Conservation (phyloP, 2,113 vertebrate species). For the Ictidomys tridecemlineatus region DNA sequence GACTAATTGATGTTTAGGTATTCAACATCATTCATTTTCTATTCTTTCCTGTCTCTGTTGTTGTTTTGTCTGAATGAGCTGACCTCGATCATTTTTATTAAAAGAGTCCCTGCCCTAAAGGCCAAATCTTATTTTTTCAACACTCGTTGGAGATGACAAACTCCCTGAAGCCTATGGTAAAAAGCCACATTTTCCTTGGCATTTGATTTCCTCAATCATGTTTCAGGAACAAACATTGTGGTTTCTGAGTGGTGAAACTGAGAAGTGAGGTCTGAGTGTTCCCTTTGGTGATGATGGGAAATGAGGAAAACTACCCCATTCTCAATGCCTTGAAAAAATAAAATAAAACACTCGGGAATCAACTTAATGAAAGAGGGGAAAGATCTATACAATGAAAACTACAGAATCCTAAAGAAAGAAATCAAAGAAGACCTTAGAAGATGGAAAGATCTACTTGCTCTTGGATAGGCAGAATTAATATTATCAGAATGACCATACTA, state of each 20-base stretch:
- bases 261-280: background rate
- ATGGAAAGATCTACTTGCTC: too few relatives aligned
- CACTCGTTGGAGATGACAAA: background rate
- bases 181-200: background rate
- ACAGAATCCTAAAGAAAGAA: too few relatives aligned
- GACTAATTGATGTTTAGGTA: background rate
- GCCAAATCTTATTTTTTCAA: constrained; percentile 47
- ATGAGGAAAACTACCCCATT: too few relatives aligned
- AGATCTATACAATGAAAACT: too few relatives aligned
- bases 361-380: too few relatives aligned
- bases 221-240: constrained; percentile 57
- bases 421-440: too few relatives aligned
- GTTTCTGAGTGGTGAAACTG: background rate
- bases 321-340: too few relatives aligned
- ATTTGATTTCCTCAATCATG: constrained; percentile 19
- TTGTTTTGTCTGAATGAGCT: background rate
- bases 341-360: too few relatives aligned
- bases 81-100: background rate
- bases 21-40: background rate
- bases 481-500: too few relatives aligned
- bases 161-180: background rate
- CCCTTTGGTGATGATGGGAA: too few relatives aligned
- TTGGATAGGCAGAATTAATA: too few relatives aligned
- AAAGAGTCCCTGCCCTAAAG: background rate
- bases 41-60: background rate